Conservation (phyloP, 1,140 invertebrate genomes). For the Psix sp. region DNA sequence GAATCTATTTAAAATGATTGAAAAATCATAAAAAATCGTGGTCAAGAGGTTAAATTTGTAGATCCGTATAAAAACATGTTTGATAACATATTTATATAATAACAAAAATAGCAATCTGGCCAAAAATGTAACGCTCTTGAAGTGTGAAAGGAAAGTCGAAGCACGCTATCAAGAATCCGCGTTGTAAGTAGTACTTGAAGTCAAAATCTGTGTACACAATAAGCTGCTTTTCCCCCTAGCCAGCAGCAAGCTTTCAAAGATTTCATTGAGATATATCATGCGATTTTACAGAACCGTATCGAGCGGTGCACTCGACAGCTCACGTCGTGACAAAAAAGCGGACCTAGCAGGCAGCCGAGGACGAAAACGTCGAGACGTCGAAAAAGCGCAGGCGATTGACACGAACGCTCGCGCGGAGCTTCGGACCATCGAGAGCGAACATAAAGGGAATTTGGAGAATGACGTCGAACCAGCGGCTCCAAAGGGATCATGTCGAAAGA, state of each 20-base stretch:
- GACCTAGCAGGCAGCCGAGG: conserved; percentile 21
- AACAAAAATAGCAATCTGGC: conserved; percentile 17
- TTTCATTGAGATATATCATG: conserved; percentile 50
- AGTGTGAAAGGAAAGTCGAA: conserved; percentile 17
- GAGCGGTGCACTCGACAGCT: conserved; percentile 25
- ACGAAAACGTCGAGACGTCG: conserved; percentile 33
- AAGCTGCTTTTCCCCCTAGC: conserved; percentile 34
- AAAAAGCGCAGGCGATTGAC: conserved; percentile 46
- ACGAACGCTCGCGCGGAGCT: conserved; percentile 17
- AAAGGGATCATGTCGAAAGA: conserved; percentile 54
- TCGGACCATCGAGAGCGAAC: conserved; percentile 15
- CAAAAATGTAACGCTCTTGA: conserved; percentile 15
- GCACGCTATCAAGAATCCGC: conserved; percentile 15
- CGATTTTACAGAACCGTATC: conserved; percentile 45
- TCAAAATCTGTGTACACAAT: conserved; percentile 29
- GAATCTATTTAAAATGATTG: too few species aligned
- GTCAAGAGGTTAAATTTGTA: too few species aligned
- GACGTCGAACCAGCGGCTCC: conserved; percentile 37
- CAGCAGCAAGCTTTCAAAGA: conserved; percentile 37
- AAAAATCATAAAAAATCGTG: too few species aligned
- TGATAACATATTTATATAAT: too few species aligned
- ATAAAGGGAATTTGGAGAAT: conserved; percentile 47
- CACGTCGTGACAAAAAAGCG: conserved; percentile 31
- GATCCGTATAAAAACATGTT: too few species aligned
- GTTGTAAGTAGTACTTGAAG: conserved; percentile 13